Percentiles rank a stretch among this genome's conserved stretches.
Evolutionary conservation across 1,140 invertebrate genomes (phyloP).

Genomic region (Drosophila pseudoobscura): DNA sequence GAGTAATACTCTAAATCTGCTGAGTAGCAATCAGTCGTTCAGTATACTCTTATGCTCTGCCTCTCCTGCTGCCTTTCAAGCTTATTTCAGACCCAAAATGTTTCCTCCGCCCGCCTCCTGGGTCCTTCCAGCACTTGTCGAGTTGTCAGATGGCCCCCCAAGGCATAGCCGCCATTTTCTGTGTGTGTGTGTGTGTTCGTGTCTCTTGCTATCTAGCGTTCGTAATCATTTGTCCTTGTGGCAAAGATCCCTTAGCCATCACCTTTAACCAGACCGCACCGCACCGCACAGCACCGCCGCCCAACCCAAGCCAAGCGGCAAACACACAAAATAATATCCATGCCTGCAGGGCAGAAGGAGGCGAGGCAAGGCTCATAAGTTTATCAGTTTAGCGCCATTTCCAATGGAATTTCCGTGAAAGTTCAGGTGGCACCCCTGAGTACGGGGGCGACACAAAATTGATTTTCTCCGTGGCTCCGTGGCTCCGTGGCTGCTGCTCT

Average conservation of each 20-base stretch:
- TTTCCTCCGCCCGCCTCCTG: background rate
- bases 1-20: too few relatives aligned
- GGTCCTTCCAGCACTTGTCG: background rate
- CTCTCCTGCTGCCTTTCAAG: constrained; percentile 1
- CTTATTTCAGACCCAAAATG: constrained; percentile 9
- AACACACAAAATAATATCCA: constrained; percentile 6
- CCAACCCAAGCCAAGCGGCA: background rate
- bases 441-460: constrained; percentile 39
- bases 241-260: constrained; percentile 43
- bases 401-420: constrained; percentile 50
- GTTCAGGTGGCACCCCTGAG: constrained; percentile 19
- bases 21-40: too few relatives aligned
- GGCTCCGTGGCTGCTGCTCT: background rate
- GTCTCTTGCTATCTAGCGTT: constrained; percentile 38
- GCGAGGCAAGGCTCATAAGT: constrained; percentile 24
- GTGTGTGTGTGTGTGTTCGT: background rate
- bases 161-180: constrained; percentile 16
- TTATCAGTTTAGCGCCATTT: constrained; percentile 64
- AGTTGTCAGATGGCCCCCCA: constrained; percentile 4
- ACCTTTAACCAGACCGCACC: constrained; percentile 12
- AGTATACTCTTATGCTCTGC: background rate
- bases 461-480: constrained; percentile 37
- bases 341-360: background rate
- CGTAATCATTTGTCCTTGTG: constrained; percentile 63
- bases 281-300: too few relatives aligned